A percentile compares a stretch with the other conserved stretches of the same genome.
These are phyloP conservation scores for Xiphophorus hellerii DNA, from an alignment of 2,113 vertebrate genomes.

Conservation along the genomic window DNA sequence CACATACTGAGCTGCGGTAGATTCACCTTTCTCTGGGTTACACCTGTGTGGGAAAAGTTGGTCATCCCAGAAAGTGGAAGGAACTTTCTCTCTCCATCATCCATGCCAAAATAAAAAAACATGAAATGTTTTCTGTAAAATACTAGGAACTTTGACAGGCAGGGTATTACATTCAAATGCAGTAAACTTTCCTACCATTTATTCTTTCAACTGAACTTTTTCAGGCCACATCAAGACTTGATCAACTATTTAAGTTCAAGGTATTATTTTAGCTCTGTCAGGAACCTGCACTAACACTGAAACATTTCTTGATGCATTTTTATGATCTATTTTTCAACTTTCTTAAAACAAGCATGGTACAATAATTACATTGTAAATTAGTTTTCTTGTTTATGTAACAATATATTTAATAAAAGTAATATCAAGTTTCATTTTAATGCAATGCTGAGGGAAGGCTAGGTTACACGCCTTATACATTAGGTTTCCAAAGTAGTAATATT, in stretches of 20 bases:
- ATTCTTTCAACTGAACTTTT: neutral
- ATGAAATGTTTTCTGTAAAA: neutral
- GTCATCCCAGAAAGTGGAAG: slow-evolving; percentile 15
- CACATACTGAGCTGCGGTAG: slow-evolving; percentile 29
- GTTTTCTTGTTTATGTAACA: neutral
- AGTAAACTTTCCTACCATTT: neutral
- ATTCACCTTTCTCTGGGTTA: slow-evolving; percentile 36
- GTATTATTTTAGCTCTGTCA: neutral
- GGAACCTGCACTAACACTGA: neutral
- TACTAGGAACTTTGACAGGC: neutral
- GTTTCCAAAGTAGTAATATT: too few relatives aligned
- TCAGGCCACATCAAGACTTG: too few relatives aligned
- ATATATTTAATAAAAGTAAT: neutral
- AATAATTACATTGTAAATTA: neutral
- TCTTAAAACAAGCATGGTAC: too few relatives aligned
- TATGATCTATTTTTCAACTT: too few relatives aligned
- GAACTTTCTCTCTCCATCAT: neutral
- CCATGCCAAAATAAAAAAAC: neutral
- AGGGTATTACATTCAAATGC: neutral
- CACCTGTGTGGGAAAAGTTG: slow-evolving; percentile 65
- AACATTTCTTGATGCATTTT: neutral
- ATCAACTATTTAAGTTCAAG: too few relatives aligned
- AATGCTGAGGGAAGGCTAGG: slow-evolving; percentile 21
- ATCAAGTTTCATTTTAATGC: neutral
- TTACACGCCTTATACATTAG: neutral